Evolutionary conservation across 2,888 invertebrate species (phyloP).

Genomic region (Rhopalosiphum nymphaeae): DNA sequence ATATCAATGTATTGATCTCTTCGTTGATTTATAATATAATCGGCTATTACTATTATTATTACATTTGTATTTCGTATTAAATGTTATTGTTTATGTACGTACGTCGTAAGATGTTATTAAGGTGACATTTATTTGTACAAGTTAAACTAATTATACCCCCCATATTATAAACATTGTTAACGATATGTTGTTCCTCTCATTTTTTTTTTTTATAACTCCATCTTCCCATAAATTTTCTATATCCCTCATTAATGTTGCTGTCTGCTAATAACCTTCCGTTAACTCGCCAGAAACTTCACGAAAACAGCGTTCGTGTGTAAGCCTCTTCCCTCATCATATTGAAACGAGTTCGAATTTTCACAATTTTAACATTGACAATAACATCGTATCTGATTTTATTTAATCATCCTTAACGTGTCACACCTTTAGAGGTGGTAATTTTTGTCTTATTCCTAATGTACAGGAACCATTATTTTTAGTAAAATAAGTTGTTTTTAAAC

Average conservation of each 20-base stretch:
- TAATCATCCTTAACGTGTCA: not conserved
- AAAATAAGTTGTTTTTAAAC: not conserved
- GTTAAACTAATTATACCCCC: not conserved
- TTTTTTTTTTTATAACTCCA: not conserved
- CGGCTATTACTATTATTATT: not conserved
- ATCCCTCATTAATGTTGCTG: not conserved
- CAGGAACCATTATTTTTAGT: not conserved
- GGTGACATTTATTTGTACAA: not conserved
- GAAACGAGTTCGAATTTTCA: not conserved
- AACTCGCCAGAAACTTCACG: not conserved
- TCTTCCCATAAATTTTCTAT: not conserved
- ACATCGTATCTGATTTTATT: not conserved
- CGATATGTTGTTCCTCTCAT: not conserved
- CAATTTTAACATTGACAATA: not conserved
- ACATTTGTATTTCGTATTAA: not conserved
- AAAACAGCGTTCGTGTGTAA: not conserved
- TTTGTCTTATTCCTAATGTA: not conserved
- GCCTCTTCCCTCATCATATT: not conserved
- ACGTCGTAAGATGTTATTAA: not conserved
- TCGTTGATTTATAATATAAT: not conserved
- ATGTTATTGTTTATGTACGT: not conserved
- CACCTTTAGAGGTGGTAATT: not conserved
- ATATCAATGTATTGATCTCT: not conserved
- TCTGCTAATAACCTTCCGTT: not conserved
- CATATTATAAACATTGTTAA: not conserved